Conservation (phyloP, 2,113 vertebrate species). For the Sialia sialis region DNA sequence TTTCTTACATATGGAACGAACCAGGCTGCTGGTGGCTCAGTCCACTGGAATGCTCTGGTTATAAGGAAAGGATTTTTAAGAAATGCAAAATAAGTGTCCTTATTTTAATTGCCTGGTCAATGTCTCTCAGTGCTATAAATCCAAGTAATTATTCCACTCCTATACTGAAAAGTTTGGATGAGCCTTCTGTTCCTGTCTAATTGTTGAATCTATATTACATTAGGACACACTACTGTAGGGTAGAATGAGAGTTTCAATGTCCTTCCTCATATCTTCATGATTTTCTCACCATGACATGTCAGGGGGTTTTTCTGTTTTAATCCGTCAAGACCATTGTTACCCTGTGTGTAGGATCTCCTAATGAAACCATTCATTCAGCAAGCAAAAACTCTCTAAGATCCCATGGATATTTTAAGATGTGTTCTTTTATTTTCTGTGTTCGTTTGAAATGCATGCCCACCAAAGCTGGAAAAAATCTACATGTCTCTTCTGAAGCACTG, state of each 20-base stretch:
- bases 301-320: neutral
- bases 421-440: neutral
- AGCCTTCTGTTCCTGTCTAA: neutral
- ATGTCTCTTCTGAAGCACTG: neutral
- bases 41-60: neutral
- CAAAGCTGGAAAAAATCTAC: neutral
- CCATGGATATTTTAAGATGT: neutral
- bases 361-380: neutral
- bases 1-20: neutral
- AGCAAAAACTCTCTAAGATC: neutral
- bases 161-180: neutral
- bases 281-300: neutral
- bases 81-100: neutral
- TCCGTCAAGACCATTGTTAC: neutral
- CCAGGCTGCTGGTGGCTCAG: neutral
- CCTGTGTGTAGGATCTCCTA: fast-evolving
- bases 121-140: neutral
- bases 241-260: neutral
- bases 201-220: neutral
- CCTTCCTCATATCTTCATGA: neutral
- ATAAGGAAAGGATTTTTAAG: neutral
- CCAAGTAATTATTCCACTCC: neutral
- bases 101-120: neutral
- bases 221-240: neutral
- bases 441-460: neutral